These are phyloP conservation scores for Melanotaenia pygmaea DNA, from an alignment of 2,797 vertebrate genomes.

Conservation along the genomic window DNA sequence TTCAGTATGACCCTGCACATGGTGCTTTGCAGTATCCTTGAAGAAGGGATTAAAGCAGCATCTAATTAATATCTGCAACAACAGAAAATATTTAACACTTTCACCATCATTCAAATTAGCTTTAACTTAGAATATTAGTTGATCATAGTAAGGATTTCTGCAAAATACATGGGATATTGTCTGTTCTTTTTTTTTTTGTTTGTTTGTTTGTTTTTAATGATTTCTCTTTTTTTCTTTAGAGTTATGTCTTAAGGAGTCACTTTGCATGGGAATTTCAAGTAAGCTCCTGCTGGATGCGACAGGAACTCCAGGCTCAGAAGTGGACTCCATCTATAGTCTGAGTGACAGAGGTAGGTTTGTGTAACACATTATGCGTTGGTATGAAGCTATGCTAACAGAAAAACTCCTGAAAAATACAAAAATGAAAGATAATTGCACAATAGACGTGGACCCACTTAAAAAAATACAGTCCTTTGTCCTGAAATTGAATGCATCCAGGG, in stretches of 20 bases:
- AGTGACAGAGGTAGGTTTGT: constrained; percentile 84
- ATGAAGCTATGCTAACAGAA: neutral
- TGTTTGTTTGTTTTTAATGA: neutral
- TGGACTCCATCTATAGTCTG: constrained; percentile 84
- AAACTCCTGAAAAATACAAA: no score
- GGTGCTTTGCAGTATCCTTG: constrained; percentile 12
- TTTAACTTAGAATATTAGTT: neutral
- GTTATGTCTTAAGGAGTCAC: constrained; percentile 89
- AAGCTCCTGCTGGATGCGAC: constrained; percentile 89
- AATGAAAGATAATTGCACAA: no score
- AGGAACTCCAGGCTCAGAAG: constrained; percentile 76
- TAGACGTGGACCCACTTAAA: no score
- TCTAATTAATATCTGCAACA: neutral
- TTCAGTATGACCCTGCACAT: constrained; percentile 23
- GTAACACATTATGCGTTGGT: neutral
- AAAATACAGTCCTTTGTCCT: neutral
- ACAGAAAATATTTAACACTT: neutral
- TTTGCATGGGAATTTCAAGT: constrained; percentile 90
- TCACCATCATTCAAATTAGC: neutral
- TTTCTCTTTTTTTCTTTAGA: constrained; percentile 71
- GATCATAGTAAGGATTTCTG: neutral
- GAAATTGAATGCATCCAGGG: neutral
- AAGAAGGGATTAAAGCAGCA: neutral
- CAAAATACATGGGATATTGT: neutral
- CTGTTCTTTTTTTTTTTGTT: constrained; percentile 16